Conservation (phyloP, 2,888 invertebrate species). For the Chrysolina oricalcia region DNA sequence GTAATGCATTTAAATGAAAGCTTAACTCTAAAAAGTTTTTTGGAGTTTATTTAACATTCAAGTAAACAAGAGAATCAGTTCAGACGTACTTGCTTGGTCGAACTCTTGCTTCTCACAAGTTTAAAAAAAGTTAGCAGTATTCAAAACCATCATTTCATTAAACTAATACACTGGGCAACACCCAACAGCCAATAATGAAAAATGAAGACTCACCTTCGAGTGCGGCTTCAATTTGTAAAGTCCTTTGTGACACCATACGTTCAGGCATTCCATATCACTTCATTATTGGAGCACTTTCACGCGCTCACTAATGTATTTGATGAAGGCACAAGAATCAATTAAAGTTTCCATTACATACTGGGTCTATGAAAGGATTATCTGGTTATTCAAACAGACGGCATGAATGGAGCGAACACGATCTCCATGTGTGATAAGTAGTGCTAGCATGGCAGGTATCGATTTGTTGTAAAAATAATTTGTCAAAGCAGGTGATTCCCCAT, state of each 20-base stretch:
- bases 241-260: constrained; percentile 55
- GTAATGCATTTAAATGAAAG: too few species aligned
- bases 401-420: constrained; percentile 13
- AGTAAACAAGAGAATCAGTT: too few species aligned
- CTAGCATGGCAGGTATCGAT: constrained; percentile 3
- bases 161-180: not conserved
- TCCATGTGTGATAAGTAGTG: not conserved
- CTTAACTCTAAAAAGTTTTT: too few species aligned
- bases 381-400: constrained; percentile 10
- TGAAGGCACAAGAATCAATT: constrained; percentile 16
- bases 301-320: constrained; percentile 8
- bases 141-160: too few species aligned
- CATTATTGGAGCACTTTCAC: constrained; percentile 25
- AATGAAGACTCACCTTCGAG: constrained; percentile 46
- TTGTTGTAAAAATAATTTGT: not conserved
- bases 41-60: too few species aligned
- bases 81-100: too few species aligned
- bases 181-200: not conserved
- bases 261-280: constrained; percentile 50
- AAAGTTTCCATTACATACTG: constrained; percentile 5
- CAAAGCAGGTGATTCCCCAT: not conserved
- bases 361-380: constrained; percentile 9
- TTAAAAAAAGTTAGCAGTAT: too few species aligned
- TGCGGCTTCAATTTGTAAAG: constrained; percentile 51
- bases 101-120: too few species aligned